phyloP scores from a whole-genome alignment of 2,797 vertebrate genomes.

The Oreonectes daqikongensis region DNA sequence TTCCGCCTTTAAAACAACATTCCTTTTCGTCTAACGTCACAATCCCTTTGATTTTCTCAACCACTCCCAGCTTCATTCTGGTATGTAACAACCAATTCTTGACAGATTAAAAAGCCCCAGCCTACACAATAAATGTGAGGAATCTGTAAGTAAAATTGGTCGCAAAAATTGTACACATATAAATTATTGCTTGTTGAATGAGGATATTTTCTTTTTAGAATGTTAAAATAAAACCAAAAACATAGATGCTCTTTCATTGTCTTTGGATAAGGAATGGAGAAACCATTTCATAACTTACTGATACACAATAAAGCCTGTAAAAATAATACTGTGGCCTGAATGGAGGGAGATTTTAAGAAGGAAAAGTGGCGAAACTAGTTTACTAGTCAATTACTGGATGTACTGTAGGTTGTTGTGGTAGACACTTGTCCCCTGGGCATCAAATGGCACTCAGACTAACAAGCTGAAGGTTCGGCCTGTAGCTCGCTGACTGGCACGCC shows the following conservation, averaged over 20 bases:
- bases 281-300: no score
- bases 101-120: no score
- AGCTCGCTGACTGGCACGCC: neutral
- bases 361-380: neutral
- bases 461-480: neutral
- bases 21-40: neutral
- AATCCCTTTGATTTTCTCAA: neutral
- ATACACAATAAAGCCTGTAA: neutral
- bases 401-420: conserved; percentile 12
- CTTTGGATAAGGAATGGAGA: neutral
- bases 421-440: conserved; percentile 8
- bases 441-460: conserved; percentile 22
- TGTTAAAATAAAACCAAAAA: neutral
- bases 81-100: no score
- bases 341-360: neutral
- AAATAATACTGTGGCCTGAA: conserved; percentile 9
- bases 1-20: neutral
- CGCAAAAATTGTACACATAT: no score
- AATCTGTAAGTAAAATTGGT: no score
- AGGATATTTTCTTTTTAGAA: no score
- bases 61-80: no score
- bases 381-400: conserved; percentile 19
- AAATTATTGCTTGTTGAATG: no score
- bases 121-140: no score
- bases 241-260: neutral